Conservation (phyloP, 1,140 invertebrate species). For the Oryctes rhinoceros region DNA sequence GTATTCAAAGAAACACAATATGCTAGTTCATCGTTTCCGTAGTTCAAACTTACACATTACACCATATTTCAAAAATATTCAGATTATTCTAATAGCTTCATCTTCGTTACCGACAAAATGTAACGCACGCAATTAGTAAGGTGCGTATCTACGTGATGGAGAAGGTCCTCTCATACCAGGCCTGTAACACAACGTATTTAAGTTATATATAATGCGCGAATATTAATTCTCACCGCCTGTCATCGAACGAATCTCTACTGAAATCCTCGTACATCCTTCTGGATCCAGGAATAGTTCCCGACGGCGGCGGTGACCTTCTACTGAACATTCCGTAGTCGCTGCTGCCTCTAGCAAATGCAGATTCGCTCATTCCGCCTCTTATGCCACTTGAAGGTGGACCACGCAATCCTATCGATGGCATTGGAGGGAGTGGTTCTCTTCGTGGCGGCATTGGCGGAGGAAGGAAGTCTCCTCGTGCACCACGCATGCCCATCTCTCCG, state of each 20-base stretch:
- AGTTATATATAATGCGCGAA: background rate
- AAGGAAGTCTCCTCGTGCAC: conserved; percentile 71
- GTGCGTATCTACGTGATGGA: conserved; percentile 80
- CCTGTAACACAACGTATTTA: conserved; percentile 60
- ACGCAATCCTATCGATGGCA: conserved; percentile 68
- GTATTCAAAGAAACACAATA: too few relatives aligned
- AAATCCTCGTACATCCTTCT: conserved; percentile 83
- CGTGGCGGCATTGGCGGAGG: conserved; percentile 70
- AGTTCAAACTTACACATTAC: background rate
- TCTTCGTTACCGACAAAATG: background rate
- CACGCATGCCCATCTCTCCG: conserved; percentile 72
- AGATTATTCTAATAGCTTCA: background rate
- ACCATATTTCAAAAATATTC: conserved; percentile 10
- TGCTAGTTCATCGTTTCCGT: too few relatives aligned
- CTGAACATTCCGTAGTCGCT: conserved; percentile 84
- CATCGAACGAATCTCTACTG: conserved; percentile 84
- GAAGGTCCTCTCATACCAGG: conserved; percentile 77
- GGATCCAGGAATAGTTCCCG: conserved; percentile 61
- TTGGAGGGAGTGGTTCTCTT: conserved; percentile 71
- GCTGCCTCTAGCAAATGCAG: conserved; percentile 62
- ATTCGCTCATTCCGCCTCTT: conserved; percentile 55
- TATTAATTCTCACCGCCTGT: conserved; percentile 69
- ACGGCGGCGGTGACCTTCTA: conserved; percentile 75
- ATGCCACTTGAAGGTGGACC: conserved; percentile 67
- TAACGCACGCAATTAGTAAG: conserved; percentile 69